phyloP scores from a whole-genome alignment of 1,140 invertebrate genomes.

The Danaus plexippus region DNA sequence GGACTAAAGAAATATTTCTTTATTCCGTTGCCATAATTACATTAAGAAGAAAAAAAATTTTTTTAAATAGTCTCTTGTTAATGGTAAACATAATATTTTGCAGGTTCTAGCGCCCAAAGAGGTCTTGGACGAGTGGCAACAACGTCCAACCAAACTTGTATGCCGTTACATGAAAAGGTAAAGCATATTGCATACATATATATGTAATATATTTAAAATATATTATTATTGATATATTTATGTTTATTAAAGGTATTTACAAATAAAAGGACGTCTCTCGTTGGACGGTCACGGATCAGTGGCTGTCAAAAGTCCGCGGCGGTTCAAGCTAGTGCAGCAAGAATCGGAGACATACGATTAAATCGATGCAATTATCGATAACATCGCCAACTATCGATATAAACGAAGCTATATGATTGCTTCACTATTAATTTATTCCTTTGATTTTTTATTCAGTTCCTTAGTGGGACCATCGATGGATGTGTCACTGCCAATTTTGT shows the following conservation, averaged over 20 bases:
- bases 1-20: too few relatives aligned
- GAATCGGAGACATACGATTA: constrained; percentile 92
- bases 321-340: constrained; percentile 90
- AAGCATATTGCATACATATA: constrained; percentile 1
- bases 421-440: too few relatives aligned
- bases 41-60: too few relatives aligned
- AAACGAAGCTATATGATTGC: too few relatives aligned
- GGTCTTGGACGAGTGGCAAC: constrained; percentile 93
- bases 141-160: constrained; percentile 90
- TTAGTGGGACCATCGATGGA: neutral
- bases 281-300: constrained; percentile 83
- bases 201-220: constrained; percentile 3
- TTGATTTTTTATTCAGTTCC: constrained; percentile 6
- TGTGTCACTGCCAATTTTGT: neutral
- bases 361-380: too few relatives aligned
- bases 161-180: constrained; percentile 88
- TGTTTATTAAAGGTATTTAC: constrained; percentile 73
- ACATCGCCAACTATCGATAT: too few relatives aligned
- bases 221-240: constrained; percentile 7
- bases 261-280: constrained; percentile 78
- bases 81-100: constrained; percentile 5
- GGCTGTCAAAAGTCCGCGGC: constrained; percentile 85
- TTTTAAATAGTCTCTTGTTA: neutral
- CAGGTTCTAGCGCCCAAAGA: constrained; percentile 90
- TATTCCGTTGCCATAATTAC: too few relatives aligned